phyloP scores from a whole-genome alignment of 2,113 vertebrate genomes.

The Eulemur macaco region DNA sequence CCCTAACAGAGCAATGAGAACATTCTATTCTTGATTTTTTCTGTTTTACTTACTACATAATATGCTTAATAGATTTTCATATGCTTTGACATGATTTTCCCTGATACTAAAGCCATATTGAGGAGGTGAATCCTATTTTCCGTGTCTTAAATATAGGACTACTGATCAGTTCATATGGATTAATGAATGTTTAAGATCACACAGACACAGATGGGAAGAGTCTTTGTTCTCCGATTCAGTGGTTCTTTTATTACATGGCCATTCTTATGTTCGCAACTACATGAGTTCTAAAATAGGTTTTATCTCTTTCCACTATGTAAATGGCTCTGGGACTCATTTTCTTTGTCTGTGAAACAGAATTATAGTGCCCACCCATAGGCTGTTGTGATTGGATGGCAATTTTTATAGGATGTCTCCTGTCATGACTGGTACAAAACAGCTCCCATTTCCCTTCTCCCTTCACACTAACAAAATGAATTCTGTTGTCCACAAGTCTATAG shows the following conservation, averaged over 20 bases:
- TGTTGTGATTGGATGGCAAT: not conserved
- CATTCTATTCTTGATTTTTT: not conserved
- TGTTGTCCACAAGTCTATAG: not conserved
- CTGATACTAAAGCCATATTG: not conserved
- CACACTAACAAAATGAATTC: not conserved
- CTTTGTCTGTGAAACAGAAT: not conserved
- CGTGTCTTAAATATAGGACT: not conserved
- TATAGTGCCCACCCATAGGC: not conserved
- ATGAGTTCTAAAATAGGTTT: not conserved
- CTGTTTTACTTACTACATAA: slow-evolving; percentile 11
- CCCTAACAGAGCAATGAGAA: not conserved
- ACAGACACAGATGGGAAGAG: not conserved
- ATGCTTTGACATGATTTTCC: not conserved
- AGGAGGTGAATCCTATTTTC: not conserved
- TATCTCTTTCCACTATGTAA: not conserved
- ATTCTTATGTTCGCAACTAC: not conserved
- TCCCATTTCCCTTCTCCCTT: not conserved
- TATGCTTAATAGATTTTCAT: not conserved
- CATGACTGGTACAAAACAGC: not conserved
- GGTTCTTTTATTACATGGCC: not conserved
- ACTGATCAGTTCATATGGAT: not conserved
- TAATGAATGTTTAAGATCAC: not conserved
- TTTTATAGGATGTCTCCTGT: not conserved
- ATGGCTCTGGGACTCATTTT: not conserved
- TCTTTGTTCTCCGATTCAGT: not conserved